These are phyloP conservation scores for Cyaniris semiargus DNA, from an alignment of 2,888 invertebrate genomes.

Conservation along the genomic window DNA sequence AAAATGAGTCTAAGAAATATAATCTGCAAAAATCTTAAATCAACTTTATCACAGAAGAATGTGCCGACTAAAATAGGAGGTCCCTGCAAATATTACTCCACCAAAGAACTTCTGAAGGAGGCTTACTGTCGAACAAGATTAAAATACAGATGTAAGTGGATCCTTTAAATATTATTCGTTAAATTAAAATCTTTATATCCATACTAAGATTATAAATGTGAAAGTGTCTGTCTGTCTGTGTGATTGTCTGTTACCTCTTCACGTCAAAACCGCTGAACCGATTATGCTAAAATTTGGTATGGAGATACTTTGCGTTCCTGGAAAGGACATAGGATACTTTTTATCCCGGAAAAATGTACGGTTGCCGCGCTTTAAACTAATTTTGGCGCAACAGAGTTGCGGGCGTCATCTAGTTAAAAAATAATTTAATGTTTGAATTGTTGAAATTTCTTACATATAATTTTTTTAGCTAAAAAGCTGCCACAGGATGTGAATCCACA, in stretches of 20 bases:
- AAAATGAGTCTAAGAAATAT: conserved; percentile 39
- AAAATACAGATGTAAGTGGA: conserved; percentile 86
- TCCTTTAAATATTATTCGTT: conserved; percentile 34
- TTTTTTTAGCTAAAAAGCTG: conserved; percentile 88
- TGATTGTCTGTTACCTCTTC: no score
- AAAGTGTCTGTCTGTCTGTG: no score
- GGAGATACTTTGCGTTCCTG: no score
- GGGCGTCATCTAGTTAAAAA: not conserved
- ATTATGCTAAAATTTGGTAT: no score
- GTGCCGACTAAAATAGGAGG: conserved; percentile 45
- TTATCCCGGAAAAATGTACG: no score
- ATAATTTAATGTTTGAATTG: conserved; percentile 22
- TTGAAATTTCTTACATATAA: conserved; percentile 4
- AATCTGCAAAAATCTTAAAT: conserved; percentile 48
- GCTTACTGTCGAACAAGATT: conserved; percentile 84
- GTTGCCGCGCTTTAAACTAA: no score
- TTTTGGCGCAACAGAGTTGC: no score
- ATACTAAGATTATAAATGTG: not conserved
- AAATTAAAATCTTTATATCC: not conserved
- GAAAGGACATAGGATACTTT: no score
- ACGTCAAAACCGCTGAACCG: no score
- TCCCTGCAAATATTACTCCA: conserved; percentile 55
- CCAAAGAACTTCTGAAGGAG: conserved; percentile 74
- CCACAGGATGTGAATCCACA: conserved; percentile 92
- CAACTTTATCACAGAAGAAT: conserved; percentile 50